Percentiles rank a stretch among this genome's conserved stretches.
Evolutionary conservation across 2,888 invertebrate genomes (phyloP).

Genomic region (Rhagium mordax): DNA sequence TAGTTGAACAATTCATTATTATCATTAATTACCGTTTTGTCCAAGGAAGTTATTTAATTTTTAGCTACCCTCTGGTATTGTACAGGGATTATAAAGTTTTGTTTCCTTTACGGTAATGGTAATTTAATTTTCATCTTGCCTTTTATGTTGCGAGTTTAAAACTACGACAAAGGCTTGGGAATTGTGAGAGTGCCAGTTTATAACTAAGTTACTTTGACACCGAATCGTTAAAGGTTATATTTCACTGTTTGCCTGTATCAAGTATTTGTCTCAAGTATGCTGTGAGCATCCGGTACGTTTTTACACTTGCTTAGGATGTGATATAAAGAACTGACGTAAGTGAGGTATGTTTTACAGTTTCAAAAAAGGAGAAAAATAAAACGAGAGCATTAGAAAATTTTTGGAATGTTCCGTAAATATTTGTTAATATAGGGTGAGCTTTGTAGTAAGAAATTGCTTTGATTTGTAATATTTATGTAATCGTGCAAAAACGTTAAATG

Average conservation of each 20-base stretch:
- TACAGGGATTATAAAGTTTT: not conserved
- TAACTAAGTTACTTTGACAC: conserved; percentile 22
- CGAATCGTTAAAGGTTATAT: conserved; percentile 7
- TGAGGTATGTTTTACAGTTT: no score
- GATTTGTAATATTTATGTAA: no score
- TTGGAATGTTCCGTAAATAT: no score
- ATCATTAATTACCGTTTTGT: no score
- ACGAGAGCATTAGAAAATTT: no score
- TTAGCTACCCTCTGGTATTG: not conserved
- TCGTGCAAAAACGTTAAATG: no score
- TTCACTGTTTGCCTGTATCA: not conserved
- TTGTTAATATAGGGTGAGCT: no score
- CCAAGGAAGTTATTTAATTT: not conserved
- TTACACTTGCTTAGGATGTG: not conserved
- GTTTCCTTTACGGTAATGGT: not conserved
- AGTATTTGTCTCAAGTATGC: not conserved
- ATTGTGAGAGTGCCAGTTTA: not conserved
- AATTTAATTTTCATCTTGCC: not conserved
- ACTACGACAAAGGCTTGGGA: not conserved
- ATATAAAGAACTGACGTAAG: no score
- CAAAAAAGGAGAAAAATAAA: no score
- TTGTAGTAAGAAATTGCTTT: no score
- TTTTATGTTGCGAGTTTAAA: conserved; percentile 5
- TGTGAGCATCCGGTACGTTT: not conserved
- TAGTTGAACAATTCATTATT: no score